Percentiles rank a stretch among this genome's conserved stretches.
Conservation (phyloP, 2,797 vertebrate species). For the Borostomias antarcticus region DNA sequence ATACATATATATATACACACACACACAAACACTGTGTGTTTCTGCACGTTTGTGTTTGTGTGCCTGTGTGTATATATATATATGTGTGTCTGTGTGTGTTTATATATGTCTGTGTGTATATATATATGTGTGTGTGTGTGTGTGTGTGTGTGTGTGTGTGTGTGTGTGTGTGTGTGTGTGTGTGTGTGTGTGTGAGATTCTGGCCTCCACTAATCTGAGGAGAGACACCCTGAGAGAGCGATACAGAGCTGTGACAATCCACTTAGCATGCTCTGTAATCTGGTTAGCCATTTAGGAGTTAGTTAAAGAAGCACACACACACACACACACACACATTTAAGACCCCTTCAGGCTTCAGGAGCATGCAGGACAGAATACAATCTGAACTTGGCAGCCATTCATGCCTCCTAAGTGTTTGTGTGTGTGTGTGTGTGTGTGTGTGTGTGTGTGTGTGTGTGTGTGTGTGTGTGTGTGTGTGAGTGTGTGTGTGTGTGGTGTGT, state of each 20-base stretch:
- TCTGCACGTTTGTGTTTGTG: constrained; percentile 15
- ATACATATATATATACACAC: background rate
- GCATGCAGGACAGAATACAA: constrained; percentile 44
- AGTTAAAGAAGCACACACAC: constrained; percentile 81
- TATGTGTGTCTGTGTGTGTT: too few relatives aligned
- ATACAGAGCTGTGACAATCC: constrained; percentile 98
- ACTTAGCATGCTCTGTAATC: constrained; percentile 98
- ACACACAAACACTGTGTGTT: too few relatives aligned
- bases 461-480: constrained; percentile 39
- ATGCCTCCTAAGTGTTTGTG: too few relatives aligned
- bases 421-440: too few relatives aligned
- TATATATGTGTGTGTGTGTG: constrained; percentile 16
- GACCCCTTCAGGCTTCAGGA: constrained; percentile 43
- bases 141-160: constrained; percentile 24
- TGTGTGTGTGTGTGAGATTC: constrained; percentile 47
- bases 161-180: constrained; percentile 26
- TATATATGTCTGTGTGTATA: too few relatives aligned
- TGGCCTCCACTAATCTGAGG: constrained; percentile 88
- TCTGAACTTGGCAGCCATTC: constrained; percentile 43
- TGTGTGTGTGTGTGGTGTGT: too few relatives aligned
- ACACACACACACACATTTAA: constrained; percentile 43
- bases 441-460: too few relatives aligned
- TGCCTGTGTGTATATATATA: too few relatives aligned
- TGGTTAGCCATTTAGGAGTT: constrained; percentile 95
- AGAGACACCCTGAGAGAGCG: constrained; percentile 87